Conservation (phyloP, 2,888 invertebrate genomes). For the Synanthedon formicaeformis region DNA sequence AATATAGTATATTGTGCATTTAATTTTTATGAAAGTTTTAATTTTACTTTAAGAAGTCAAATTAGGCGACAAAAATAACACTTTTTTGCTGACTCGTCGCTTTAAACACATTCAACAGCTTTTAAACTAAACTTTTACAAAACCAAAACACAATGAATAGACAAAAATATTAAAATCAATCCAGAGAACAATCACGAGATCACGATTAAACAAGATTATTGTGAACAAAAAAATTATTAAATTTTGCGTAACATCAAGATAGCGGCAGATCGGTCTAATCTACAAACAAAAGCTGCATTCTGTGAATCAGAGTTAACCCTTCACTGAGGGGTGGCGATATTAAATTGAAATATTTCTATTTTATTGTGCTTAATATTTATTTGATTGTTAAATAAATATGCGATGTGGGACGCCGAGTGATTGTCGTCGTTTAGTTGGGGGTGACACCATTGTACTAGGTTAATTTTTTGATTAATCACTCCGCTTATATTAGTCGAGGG, state of each 20-base stretch:
- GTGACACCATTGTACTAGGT: constrained; percentile 58
- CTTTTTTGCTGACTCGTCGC: too few relatives aligned
- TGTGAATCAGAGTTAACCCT: constrained; percentile 50
- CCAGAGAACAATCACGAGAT: constrained; percentile 20
- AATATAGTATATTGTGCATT: too few relatives aligned
- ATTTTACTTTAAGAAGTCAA: too few relatives aligned
- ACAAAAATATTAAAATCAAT: constrained; percentile 18
- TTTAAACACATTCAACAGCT: too few relatives aligned
- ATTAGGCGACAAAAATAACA: too few relatives aligned
- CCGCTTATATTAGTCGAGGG: constrained; percentile 22
- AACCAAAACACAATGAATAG: not conserved
- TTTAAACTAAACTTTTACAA: too few relatives aligned
- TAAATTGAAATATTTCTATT: constrained; percentile 70
- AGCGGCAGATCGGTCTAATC: constrained; percentile 37
- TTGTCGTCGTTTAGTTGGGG: constrained; percentile 59
- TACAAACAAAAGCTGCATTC: constrained; percentile 34
- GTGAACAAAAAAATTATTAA: constrained; percentile 44
- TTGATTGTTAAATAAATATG: constrained; percentile 69
- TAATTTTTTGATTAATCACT: constrained; percentile 71
- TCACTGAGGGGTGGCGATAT: constrained; percentile 53
- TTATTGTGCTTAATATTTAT: constrained; percentile 69
- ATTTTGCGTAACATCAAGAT: constrained; percentile 66
- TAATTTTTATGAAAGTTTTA: too few relatives aligned
- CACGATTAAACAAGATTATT: constrained; percentile 26
- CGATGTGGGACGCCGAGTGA: constrained; percentile 61